These are phyloP conservation scores for Helicoverpa zea DNA, from an alignment of 1,140 invertebrate species.

Conservation along the genomic window DNA sequence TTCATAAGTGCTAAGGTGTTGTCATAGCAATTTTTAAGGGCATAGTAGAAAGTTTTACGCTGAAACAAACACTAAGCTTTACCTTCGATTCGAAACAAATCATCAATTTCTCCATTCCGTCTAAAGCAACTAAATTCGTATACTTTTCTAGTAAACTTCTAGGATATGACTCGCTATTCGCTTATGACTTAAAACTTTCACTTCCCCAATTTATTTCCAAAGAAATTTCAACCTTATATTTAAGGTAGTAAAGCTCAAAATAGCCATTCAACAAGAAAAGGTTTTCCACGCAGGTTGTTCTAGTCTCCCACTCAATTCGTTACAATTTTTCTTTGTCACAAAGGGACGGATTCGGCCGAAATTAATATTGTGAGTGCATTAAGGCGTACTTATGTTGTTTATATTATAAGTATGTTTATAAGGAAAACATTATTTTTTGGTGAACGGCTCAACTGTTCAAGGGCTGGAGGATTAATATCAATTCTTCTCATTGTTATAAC, in stretches of 20 bases:
- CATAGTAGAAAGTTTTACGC: no score
- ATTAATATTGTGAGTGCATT: conserved; percentile 51
- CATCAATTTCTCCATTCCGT: no score
- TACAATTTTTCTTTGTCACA: conserved; percentile 86
- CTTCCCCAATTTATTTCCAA: neutral
- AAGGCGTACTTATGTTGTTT: conserved; percentile 43
- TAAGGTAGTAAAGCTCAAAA: conserved; percentile 50
- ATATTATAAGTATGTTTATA: conserved; percentile 35
- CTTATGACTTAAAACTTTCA: neutral
- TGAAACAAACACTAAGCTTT: no score
- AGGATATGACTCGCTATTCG: neutral
- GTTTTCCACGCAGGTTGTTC: conserved; percentile 74
- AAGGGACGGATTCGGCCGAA: conserved; percentile 79
- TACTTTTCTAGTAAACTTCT: neutral
- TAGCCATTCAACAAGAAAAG: conserved; percentile 49
- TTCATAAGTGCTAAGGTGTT: no score
- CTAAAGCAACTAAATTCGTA: no score
- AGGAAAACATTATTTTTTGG: conserved; percentile 10
- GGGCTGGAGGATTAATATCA: neutral
- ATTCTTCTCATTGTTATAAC: no score
- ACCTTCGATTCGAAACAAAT: no score
- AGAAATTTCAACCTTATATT: conserved; percentile 48
- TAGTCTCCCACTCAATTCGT: conserved; percentile 75
- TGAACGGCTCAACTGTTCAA: neutral
- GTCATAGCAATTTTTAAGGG: no score